Conservation (phyloP, 1,140 invertebrate genomes). For the Brachionus koreanus region DNA sequence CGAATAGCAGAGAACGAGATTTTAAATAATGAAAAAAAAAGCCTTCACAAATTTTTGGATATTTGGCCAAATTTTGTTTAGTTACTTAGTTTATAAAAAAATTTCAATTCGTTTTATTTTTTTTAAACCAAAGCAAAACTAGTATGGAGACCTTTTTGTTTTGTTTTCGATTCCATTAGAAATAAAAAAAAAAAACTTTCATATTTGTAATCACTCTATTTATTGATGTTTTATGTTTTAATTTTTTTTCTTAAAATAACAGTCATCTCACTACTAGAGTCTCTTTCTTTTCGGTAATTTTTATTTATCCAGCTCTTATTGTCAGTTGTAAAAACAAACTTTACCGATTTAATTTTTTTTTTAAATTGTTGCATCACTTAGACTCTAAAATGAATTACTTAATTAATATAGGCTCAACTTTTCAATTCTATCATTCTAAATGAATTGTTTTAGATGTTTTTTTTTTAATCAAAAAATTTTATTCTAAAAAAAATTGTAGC, state of each 20-base stretch:
- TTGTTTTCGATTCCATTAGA: constrained; percentile 13
- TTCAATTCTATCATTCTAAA: not conserved
- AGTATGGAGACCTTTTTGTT: not conserved
- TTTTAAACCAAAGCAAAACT: not conserved
- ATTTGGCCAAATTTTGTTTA: constrained; percentile 17
- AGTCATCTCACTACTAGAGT: not conserved
- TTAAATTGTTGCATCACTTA: not conserved
- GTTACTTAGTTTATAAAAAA: constrained; percentile 28
- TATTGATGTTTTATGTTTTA: constrained; percentile 11
- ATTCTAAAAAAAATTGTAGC: not conserved
- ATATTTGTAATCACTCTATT: constrained; percentile 21
- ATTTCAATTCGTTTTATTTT: not conserved
- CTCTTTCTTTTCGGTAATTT: not conserved
- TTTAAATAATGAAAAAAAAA: not conserved
- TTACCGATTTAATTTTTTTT: not conserved
- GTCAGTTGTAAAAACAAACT: constrained; percentile 6
- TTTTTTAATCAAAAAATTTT: not conserved
- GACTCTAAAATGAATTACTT: not conserved
- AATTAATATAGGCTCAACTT: no score
- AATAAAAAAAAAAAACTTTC: not conserved
- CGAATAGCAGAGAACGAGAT: not conserved
- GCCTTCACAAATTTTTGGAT: not conserved
- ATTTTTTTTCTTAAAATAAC: not conserved
- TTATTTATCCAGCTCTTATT: constrained; percentile 20
- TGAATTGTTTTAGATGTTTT: not conserved